phyloP scores from a whole-genome alignment of 2,113 vertebrate genomes.

The Myrmecophaga tridactyla region DNA sequence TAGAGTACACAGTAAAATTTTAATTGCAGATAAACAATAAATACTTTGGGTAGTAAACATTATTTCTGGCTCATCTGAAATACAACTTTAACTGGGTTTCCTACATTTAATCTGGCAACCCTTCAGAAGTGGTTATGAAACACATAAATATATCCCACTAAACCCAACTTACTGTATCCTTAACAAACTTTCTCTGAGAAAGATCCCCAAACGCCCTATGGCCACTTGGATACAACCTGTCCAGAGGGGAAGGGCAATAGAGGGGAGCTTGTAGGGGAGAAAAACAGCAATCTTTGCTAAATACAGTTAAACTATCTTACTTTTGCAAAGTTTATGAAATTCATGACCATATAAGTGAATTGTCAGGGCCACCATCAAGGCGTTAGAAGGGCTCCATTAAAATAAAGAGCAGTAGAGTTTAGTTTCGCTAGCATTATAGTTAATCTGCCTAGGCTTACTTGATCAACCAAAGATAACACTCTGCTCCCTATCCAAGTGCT shows the following conservation, averaged over 20 bases:
- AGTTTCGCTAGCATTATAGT: not conserved
- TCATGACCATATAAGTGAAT: not conserved
- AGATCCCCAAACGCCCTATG: not conserved
- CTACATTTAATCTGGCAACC: not conserved
- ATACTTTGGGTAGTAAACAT: not conserved
- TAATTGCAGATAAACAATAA: constrained; percentile 5
- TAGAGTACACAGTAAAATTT: not conserved
- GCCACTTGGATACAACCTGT: not conserved
- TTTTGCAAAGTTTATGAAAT: not conserved
- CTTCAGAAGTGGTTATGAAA: not conserved
- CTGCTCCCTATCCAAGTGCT: not conserved
- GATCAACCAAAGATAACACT: not conserved
- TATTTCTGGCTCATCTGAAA: not conserved
- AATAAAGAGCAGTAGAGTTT: not conserved
- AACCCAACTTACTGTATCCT: not conserved
- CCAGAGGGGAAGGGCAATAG: not conserved
- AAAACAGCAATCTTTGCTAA: not conserved
- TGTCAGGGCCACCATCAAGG: not conserved
- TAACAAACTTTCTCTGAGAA: not conserved
- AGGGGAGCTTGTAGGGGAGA: not conserved
- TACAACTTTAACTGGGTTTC: not conserved
- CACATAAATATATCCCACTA: not conserved
- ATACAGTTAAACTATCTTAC: not conserved
- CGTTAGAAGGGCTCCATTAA: too few relatives aligned
- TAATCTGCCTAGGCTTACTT: not conserved